Base-by-base conservation (phyloP, 2,888 invertebrate species). In the Disparrhopalites patrizii region DNA sequence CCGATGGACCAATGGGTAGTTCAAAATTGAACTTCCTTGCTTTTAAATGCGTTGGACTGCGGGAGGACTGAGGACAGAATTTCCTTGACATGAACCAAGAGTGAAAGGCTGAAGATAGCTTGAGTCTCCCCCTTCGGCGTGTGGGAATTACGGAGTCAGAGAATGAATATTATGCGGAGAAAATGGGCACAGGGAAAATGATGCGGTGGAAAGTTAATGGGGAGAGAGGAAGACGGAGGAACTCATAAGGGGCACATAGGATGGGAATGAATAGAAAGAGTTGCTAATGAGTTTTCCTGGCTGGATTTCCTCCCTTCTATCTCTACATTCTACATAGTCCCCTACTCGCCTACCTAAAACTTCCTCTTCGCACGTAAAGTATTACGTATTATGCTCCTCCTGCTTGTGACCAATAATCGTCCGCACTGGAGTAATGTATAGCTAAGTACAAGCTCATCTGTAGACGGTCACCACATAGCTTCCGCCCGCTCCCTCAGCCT, bases 241-340 rank as follows among this genome's bases (percentile, higher is more conserved):
- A 60, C n/a, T 58, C 60, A 65, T 58, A 58, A 52, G 56, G 58
- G 60, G 30, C 57, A 43, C 30, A 64, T 55, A 30, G 52, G 31
- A 64, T 64, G 64, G 36, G 64, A 64, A 64, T 64, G 51, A 58
- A 58, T 65, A 47, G 64, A 47, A 64, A 64, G 64, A 64, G 64
- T 64, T 64, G 28, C 43, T 64, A 64, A 64, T 64, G 55, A 64
- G 64, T 56, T 64, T 56, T 13, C 50, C n/a, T n/a, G n/a, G n/a
- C n/a, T n/a, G n/a, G n/a, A n/a, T n/a, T n/a, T n/a, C n/a, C n/a
- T n/a, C n/a, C n/a, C n/a, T n/a, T n/a, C n/a, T n/a, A n/a, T n/a
- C n/a, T n/a, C n/a, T n/a, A n/a, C n/a, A n/a, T n/a, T n/a, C n/a
- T n/a, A n/a, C n/a, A n/a, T n/a, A n/a, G n/a, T n/a, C n/a, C n/a